Conservation (phyloP, 2,797 vertebrate species). For the Morelia viridis region DNA sequence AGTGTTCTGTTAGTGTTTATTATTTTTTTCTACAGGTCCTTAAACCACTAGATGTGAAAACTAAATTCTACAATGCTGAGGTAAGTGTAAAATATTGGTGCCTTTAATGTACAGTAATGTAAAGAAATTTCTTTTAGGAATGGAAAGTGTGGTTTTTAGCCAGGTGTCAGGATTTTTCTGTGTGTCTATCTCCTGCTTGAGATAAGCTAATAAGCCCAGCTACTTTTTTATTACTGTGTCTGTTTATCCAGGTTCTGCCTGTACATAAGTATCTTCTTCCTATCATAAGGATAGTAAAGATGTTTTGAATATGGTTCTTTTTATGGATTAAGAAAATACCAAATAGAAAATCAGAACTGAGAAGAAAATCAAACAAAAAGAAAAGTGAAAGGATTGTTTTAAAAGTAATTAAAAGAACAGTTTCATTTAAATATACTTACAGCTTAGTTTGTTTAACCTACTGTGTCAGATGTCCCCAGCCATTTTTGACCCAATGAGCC, state of each 20-base stretch:
- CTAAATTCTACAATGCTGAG: constrained; percentile 99
- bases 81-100: constrained; percentile 73
- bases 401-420: not conserved
- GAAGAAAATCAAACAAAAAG: not conserved
- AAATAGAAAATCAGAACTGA: not conserved
- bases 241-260: not conserved
- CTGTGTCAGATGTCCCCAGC: not conserved
- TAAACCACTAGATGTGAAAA: constrained; percentile 98
- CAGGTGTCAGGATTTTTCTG: not conserved
- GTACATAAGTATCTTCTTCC: not conserved
- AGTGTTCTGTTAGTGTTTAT: constrained; percentile 69
- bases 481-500: not conserved
- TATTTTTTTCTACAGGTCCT: constrained; percentile 91
- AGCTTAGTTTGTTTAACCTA: not conserved
- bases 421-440: not conserved
- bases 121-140: not conserved
- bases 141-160: not conserved
- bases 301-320: not conserved
- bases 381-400: not conserved
- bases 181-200: not conserved
- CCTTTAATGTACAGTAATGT: constrained; percentile 2
- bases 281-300: not conserved
- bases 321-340: not conserved
- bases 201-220: not conserved
- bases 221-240: not conserved